Percentiles rank a stretch among this genome's conserved stretches.
These are phyloP conservation scores for Lasius platythorax DNA, from an alignment of 2,888 invertebrate genomes.

Conservation along the genomic window DNA sequence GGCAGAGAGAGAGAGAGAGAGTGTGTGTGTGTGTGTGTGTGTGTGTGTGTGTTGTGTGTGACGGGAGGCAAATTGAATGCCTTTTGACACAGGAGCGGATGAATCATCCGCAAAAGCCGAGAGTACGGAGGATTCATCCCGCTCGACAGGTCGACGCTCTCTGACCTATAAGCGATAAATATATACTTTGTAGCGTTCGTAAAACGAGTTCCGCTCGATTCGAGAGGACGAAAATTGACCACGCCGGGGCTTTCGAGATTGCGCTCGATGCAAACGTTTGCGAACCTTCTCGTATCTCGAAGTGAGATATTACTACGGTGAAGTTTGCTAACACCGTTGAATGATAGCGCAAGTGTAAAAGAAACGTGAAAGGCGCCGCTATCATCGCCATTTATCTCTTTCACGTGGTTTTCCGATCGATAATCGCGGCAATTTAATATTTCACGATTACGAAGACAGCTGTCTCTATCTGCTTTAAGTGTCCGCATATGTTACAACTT, in stretches of 20 bases:
- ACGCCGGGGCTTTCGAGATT: slow-evolving; percentile 31
- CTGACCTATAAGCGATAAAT: slow-evolving; percentile 26
- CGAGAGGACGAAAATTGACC: slow-evolving; percentile 55
- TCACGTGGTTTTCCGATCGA: background rate
- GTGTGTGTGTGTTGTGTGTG: background rate
- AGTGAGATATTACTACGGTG: slow-evolving; percentile 19
- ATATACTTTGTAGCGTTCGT: slow-evolving; percentile 52
- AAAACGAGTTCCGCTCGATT: slow-evolving; percentile 51
- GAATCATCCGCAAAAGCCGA: slow-evolving; percentile 59
- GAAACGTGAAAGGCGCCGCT: slow-evolving; percentile 18
- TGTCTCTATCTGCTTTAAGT: background rate
- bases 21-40: no score
- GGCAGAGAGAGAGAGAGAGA: background rate
- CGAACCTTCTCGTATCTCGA: slow-evolving; percentile 1
- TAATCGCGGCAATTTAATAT: background rate
- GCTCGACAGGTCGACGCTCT: slow-evolving; percentile 63
- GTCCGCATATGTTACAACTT: background rate
- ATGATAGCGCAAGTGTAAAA: slow-evolving; percentile 16
- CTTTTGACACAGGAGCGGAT: slow-evolving; percentile 55
- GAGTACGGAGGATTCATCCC: slow-evolving; percentile 45
- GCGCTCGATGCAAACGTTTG: background rate
- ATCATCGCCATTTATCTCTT: slow-evolving; percentile 4
- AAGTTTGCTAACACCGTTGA: background rate
- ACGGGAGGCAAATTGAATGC: slow-evolving; percentile 57
- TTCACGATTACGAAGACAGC: background rate